phyloP scores from a whole-genome alignment of 1,140 invertebrate genomes.

The Tribolium castaneum region DNA sequence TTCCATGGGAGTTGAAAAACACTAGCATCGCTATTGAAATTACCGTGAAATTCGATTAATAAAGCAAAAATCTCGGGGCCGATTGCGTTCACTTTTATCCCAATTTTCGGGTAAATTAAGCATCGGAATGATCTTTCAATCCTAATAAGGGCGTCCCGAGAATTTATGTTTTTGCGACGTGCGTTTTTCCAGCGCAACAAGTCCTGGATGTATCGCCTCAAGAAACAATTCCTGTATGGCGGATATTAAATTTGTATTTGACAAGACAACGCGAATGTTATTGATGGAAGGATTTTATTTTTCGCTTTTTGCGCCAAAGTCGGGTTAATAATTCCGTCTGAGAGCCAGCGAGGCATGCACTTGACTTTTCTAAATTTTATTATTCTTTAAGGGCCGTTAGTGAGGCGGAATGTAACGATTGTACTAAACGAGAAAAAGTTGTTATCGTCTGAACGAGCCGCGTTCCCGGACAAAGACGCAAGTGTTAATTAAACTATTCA shows the following conservation, averaged over 20 bases:
- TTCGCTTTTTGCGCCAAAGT: neutral
- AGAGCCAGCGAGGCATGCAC: conserved; percentile 7
- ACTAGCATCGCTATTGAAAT: neutral
- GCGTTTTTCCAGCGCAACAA: conserved; percentile 15
- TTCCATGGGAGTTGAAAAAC: neutral
- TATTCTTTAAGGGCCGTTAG: conserved; percentile 14
- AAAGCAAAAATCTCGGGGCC: neutral
- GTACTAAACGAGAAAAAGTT: conserved; percentile 4
- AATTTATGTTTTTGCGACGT: conserved; percentile 10
- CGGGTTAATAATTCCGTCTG: conserved; percentile 18
- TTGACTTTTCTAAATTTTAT: conserved; percentile 29
- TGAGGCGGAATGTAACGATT: conserved; percentile 23
- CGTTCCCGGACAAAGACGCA: conserved; percentile 12
- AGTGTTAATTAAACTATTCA: conserved; percentile 25
- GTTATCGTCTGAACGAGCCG: neutral
- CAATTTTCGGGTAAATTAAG: conserved; percentile 16
- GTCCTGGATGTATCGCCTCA: conserved; percentile 16
- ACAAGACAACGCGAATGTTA: conserved; percentile 32
- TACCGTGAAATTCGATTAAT: conserved; percentile 8
- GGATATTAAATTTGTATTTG: conserved; percentile 36
- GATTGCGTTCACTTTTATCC: conserved; percentile 12
- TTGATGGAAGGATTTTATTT: conserved; percentile 24
- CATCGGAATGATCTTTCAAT: conserved; percentile 8
- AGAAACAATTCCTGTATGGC: conserved; percentile 21
- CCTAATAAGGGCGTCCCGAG: neutral